Conservation (phyloP, 1,140 invertebrate species). For the Calephelis virginiensis region DNA sequence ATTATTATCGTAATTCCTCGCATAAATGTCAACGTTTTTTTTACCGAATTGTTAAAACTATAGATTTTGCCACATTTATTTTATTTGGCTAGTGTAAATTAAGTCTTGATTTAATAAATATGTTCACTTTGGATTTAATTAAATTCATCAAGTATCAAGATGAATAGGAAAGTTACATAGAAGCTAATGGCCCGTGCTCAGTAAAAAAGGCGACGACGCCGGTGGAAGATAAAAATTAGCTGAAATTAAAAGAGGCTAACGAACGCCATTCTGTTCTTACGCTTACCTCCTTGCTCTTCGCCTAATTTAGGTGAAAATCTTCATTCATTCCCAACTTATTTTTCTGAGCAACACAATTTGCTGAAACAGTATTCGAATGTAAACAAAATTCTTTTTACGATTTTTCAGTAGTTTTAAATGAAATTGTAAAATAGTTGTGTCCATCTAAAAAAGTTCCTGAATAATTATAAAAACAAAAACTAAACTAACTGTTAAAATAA, state of each 20-base stretch:
- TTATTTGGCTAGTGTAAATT: background rate
- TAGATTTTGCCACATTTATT: background rate
- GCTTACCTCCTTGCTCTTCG: conserved; percentile 33
- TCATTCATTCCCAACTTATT: conserved; percentile 1
- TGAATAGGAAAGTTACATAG: conserved; percentile 20
- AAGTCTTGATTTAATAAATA: background rate
- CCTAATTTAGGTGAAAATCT: conserved; percentile 30
- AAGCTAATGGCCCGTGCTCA: conserved; percentile 61
- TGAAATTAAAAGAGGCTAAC: conserved; percentile 75
- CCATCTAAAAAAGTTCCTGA: too few relatives aligned
- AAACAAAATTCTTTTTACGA: too few relatives aligned
- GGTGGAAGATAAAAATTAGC: conserved; percentile 70
- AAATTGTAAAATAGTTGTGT: too few relatives aligned
- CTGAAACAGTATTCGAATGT: too few relatives aligned
- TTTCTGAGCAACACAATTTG: background rate
- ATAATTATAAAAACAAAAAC: too few relatives aligned
- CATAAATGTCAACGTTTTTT: too few relatives aligned
- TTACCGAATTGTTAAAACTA: too few relatives aligned
- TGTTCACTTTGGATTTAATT: background rate
- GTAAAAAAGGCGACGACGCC: conserved; percentile 60
- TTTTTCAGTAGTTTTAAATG: too few relatives aligned
- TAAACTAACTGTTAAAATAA: too few relatives aligned
- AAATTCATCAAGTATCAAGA: conserved; percentile 46
- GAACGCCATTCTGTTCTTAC: conserved; percentile 56
- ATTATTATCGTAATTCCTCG: too few relatives aligned